phyloP scores from a whole-genome alignment of 1,140 invertebrate species.

The Paraescarpia echinospica region DNA sequence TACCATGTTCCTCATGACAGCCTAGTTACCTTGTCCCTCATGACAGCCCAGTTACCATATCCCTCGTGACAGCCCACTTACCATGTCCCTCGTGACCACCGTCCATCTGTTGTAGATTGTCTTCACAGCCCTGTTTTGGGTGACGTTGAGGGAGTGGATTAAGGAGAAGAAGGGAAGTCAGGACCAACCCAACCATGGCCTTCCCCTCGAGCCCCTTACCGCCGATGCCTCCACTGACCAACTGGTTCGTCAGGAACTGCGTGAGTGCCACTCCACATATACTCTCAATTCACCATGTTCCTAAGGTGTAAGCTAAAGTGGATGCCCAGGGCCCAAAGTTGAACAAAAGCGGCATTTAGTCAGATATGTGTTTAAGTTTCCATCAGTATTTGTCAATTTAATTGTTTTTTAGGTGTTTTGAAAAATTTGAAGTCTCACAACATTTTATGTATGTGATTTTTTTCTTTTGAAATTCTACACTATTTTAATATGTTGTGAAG shows the following conservation, averaged over 20 bases:
- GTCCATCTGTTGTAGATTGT: conserved; percentile 65
- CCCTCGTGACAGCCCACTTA: background rate
- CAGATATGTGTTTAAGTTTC: background rate
- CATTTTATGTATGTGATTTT: no score
- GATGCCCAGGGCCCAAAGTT: background rate
- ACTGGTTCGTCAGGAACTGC: background rate
- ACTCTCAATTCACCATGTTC: background rate
- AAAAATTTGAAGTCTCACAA: no score
- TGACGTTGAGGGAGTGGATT: conserved; percentile 87
- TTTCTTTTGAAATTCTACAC: no score
- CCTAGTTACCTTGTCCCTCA: background rate
- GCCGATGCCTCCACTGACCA: background rate
- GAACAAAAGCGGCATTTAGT: background rate
- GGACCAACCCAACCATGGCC: background rate
- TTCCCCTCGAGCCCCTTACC: conserved; percentile 11
- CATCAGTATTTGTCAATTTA: background rate
- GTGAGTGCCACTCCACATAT: conserved; percentile 14
- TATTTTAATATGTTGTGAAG: no score
- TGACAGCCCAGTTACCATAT: background rate
- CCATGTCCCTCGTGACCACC: background rate
- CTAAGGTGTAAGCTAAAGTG: no score
- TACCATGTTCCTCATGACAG: background rate
- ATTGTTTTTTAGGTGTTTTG: no score
- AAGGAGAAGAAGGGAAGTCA: conserved; percentile 67
- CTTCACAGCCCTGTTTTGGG: conserved; percentile 92